A percentile compares a stretch with the other conserved stretches of the same genome.
These are phyloP conservation scores for Phalloptychus januarius DNA, from an alignment of 2,797 vertebrate genomes.

Conservation along the genomic window DNA sequence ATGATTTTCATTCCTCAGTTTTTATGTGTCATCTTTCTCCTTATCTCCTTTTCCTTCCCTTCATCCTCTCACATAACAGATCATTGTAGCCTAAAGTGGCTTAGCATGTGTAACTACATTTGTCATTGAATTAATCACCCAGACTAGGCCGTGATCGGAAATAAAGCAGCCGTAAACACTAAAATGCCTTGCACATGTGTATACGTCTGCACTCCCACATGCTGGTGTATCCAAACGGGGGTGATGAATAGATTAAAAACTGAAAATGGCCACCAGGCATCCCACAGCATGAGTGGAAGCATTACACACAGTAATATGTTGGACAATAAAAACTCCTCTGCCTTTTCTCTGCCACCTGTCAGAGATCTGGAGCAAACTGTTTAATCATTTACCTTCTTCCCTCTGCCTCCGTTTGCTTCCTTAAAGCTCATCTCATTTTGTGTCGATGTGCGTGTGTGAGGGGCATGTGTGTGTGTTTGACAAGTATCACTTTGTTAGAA, in stretches of 20 bases:
- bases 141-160: conserved; percentile 67
- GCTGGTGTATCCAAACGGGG: conserved; percentile 27
- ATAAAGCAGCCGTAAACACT: conserved; percentile 60
- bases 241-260: conserved; percentile 57
- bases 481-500: conserved; percentile 40
- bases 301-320: conserved; percentile 40
- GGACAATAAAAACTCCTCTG: conserved; percentile 45
- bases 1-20: background rate
- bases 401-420: conserved; percentile 40
- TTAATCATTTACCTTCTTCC: conserved; percentile 54
- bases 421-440: conserved; percentile 19
- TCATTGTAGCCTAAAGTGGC: conserved; percentile 72
- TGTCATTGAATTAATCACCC: conserved; percentile 77
- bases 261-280: conserved; percentile 54
- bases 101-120: conserved; percentile 57
- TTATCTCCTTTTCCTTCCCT: conserved; percentile 30
- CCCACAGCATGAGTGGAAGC: conserved; percentile 36
- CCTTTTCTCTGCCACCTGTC: conserved; percentile 58
- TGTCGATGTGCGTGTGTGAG: background rate
- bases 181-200: conserved; percentile 49
- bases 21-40: conserved; percentile 13
- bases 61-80: conserved; percentile 66
- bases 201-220: conserved; percentile 38
- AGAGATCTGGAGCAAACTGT: conserved; percentile 45
- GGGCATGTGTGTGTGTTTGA: conserved; percentile 27